Evolutionary conservation across 2,797 vertebrate genomes (phyloP).

Genomic region (Crax fasciolata): DNA sequence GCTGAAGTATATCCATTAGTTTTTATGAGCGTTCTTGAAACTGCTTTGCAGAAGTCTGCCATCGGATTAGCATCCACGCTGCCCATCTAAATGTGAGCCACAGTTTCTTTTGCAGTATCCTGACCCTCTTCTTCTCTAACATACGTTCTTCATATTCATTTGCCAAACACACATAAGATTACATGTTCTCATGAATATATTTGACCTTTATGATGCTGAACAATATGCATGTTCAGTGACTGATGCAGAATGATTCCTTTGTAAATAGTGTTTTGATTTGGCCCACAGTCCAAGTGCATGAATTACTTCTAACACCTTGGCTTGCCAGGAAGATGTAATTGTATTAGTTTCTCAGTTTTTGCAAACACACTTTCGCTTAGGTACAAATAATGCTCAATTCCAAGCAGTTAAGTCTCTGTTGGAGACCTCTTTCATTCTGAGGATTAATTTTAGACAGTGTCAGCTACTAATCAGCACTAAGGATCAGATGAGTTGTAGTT

Average conservation of each 20-base stretch:
- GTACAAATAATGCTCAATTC: conserved; percentile 41
- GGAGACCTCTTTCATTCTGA: conserved; percentile 6
- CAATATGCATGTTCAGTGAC: conserved; percentile 1
- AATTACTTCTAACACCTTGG: not conserved
- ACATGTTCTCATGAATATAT: conserved; percentile 36
- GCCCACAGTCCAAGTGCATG: conserved; percentile 21
- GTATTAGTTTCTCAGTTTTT: conserved; percentile 11
- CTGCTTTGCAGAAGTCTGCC: not conserved
- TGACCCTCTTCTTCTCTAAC: not conserved
- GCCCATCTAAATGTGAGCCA: not conserved
- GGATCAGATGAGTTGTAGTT: conserved; percentile 44
- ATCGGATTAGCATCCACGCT: not conserved
- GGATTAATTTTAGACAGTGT: conserved; percentile 48
- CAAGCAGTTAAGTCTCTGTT: conserved; percentile 12
- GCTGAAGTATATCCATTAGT: conserved; percentile 7
- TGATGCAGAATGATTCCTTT: not conserved
- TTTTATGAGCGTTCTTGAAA: conserved; percentile 37
- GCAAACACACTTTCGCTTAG: conserved; percentile 20
- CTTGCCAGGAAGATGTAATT: not conserved
- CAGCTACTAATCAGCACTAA: conserved; percentile 45
- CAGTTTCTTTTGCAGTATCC: not conserved
- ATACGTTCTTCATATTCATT: not conserved
- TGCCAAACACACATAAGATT: not conserved
- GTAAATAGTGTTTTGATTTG: conserved; percentile 17
- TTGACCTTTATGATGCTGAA: conserved; percentile 48